phyloP scores from a whole-genome alignment of 2,888 invertebrate species.

The Sphaerophoria taeniata region DNA sequence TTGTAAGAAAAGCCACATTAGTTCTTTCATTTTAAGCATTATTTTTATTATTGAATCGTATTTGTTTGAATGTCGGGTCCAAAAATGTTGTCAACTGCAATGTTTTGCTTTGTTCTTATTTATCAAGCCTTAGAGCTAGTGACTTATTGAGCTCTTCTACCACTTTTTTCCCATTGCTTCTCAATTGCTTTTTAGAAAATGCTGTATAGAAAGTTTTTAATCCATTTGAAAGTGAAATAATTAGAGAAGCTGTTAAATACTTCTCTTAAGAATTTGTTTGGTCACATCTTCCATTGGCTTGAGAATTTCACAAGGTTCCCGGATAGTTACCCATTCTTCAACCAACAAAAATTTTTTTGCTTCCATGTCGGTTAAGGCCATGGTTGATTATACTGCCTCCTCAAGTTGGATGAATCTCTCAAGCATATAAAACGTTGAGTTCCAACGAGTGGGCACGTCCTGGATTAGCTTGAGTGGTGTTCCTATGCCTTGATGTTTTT shows the following conservation, averaged over 20 bases:
- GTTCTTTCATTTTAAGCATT: neutral
- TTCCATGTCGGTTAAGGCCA: too few relatives aligned
- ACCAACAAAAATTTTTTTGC: too few relatives aligned
- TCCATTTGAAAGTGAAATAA: neutral
- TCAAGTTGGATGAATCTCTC: constrained; percentile 35
- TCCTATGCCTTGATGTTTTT: too few relatives aligned
- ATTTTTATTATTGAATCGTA: neutral
- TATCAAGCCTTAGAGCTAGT: neutral
- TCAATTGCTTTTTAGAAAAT: neutral
- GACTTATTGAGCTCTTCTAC: neutral
- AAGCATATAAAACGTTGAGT: constrained; percentile 42
- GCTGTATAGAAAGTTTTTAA: neutral
- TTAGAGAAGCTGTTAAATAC: neutral
- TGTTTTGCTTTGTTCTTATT: neutral
- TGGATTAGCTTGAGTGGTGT: neutral
- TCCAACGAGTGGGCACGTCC: constrained; percentile 29
- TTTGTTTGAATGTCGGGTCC: neutral
- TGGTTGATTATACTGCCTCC: neutral
- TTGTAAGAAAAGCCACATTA: too few relatives aligned
- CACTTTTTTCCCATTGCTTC: neutral
- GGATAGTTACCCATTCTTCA: too few relatives aligned
- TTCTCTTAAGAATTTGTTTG: neutral
- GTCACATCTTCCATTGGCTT: neutral
- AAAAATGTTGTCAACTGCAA: neutral
- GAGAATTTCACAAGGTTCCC: neutral